Base-by-base conservation (phyloP, 1,140 invertebrate genomes). In the Lepeophtheirus salmonis region DNA sequence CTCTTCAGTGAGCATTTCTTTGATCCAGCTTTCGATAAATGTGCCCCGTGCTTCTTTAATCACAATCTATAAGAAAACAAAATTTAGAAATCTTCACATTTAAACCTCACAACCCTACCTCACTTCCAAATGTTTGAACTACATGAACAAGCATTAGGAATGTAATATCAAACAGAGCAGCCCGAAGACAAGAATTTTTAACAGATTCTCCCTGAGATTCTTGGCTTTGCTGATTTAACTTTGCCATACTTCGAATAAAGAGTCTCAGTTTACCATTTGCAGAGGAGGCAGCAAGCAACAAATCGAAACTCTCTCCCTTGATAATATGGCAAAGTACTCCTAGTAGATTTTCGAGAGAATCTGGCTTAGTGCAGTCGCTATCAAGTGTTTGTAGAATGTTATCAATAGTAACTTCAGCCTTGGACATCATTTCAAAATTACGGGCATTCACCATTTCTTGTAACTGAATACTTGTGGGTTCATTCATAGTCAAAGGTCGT, bases 131-230 rank as follows among this genome's bases (percentile, higher is more conserved):
- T 4, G 41, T 2, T 26, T 61, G 59, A 3, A 50, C 59, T n/a
- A 18, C 18, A 16, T 61, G 25, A 20, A 53, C 49, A 2, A 61
- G 25, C 59, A 61, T 61, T 1, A 61, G 50, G 26, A 61, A 61
- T 14, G 59, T 61, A 16, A 61, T 54, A 53, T 61, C 59, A 54
- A 61, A 61, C 10, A 61, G 50, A n/a, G 59, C 59, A 21, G 59
- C 59, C 14, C 59, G 18, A n/a, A 53, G 20, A 50, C 30, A 50
- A 3, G 41, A 60, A 21, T 60, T 52, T 18, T 50, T 60, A 21
- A 60, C 49, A 20, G 49, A 50, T 51, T 52, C 41, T 14, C 30
- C 57, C 23, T 61, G 59, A 18, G 18, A 24, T 48, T 57, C 55
- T 48, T 57, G 52, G 26, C 23, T 30, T 48, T 57, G 55, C 23